Evolutionary conservation across 2,888 invertebrate species (phyloP), one percentile per base, ranked within the genome.

Genomic region (Lycaena phlaeas): DNA sequence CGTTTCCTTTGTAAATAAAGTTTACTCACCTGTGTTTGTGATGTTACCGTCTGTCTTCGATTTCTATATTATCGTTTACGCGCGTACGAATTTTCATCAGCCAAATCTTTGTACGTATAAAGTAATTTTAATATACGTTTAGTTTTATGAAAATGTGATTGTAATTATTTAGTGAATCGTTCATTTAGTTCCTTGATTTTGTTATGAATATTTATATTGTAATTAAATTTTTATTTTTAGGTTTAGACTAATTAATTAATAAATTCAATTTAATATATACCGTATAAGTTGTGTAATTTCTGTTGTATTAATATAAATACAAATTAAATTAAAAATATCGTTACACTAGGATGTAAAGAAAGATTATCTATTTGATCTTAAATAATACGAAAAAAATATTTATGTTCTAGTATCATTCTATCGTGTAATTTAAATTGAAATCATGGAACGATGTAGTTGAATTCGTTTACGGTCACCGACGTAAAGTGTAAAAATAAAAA

Each of bases 281-380:
- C 75, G 68, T 61, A 59, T 78, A 75, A 78, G 76, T 78, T 81
- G 64, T 71, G 61, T 77, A 75, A 75, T 75, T 79, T 79, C 81
- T 81, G 81, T 84, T 81, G 77, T 82, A 79, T 68, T 79, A 79
- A 77, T 77, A 75, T 74, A 78, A 79, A 78, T 76, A 82, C 77
- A 81, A 81, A 81, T 74, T 65, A 64, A 64, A 64, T 62, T 78
- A 79, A 79, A 76, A 67, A 79, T 81, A 79, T 81, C 81, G 82
- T 81, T 82, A 81, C 69, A 74, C 75, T 82, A 84, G 82, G 73
- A 54, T 84, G 82, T 84, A 84, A 81, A 39, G 82, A 82, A 82
- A 82, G 84, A 84, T 84, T 82, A 78, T 84, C 82, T 84, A 84
- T 84, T 84, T 82, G 78, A 81, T 79, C 79, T 79, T 82, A 77